Conservation (phyloP, 2,888 invertebrate species). For the Bugula neritina region DNA sequence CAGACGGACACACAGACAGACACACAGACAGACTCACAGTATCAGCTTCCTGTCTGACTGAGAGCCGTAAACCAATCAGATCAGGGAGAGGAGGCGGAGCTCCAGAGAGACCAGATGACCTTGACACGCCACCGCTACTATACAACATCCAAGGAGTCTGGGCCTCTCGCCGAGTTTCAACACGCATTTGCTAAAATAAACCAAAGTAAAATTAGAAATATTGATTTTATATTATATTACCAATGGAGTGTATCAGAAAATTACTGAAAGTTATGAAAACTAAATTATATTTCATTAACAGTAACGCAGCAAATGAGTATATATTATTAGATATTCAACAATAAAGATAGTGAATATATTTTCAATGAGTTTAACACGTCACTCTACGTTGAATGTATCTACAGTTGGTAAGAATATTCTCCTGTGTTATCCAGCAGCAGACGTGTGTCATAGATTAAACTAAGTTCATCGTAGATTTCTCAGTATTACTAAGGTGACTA, state of each 20-base stretch:
- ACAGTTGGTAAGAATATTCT: too few species aligned
- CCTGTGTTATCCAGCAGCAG: too few species aligned
- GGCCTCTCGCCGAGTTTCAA: neutral
- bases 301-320: too few species aligned
- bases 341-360: neutral
- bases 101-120: neutral
- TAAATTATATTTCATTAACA: too few species aligned
- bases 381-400: too few species aligned
- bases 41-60: neutral
- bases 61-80: neutral
- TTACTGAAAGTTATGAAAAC: too few species aligned
- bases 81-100: slow-evolving; percentile 3
- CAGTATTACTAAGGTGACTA: too few species aligned
- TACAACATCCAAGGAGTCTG: slow-evolving; percentile 7
- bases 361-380: neutral
- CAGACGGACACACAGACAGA: too few species aligned
- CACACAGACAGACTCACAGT: neutral
- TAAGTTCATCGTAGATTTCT: too few species aligned
- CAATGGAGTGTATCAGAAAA: too few species aligned
- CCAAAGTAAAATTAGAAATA: neutral
- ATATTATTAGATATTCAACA: neutral
- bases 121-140: neutral
- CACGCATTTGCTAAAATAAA: neutral
- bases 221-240: too few species aligned
- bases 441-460: too few species aligned